Base-by-base conservation (phyloP, 2,113 vertebrate genomes). In the Pygoscelis adeliae region DNA sequence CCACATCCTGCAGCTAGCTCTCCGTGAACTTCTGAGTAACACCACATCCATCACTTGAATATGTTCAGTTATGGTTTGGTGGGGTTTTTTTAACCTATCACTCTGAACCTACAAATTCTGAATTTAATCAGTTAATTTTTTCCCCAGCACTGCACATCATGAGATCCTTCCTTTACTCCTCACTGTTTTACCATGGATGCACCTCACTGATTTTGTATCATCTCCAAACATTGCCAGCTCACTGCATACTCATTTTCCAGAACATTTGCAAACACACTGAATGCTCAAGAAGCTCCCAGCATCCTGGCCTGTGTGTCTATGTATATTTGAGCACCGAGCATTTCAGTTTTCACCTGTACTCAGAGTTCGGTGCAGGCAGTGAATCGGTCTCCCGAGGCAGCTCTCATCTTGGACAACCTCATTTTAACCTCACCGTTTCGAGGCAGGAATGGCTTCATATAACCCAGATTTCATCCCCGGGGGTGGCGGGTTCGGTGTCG, bases 11-110 rank as follows among this genome's bases (percentile, higher is more conserved):
- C 61, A 23, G 50, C n/a, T 55, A 25, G 50, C 77, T 47, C 44
- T 27, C 17, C 21, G 2, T 7, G 36, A 3, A 0, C 49, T 32
- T 26, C 69, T 12, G 38, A 4, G 63, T 0, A 6, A 4, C 55
- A 11, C 22, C 47, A 0, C 1, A 23, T 1, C 91, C 65, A 20
- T 22, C 61, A 3, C 81, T 21, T 30, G 25, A 3, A 4, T 3
- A 5, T 20, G 62, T 21, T 46, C 59, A 8, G 13, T 13, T 5
- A 5, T 11, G 11, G 27, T 44, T 56, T 56, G 38, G 42, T 42
- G 42, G 42, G 10, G 20, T 25, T 11, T 50, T 53, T 59, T 53
- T 15, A 55, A 23, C n/a, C 53, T 42, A 5, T 32, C 19, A 2
- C 42, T 83, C 8, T 14, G 26, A 49, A 55, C 30, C 13, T 34